Conservation (phyloP, 2,113 vertebrate species). For the Agapornis roseicollis region DNA sequence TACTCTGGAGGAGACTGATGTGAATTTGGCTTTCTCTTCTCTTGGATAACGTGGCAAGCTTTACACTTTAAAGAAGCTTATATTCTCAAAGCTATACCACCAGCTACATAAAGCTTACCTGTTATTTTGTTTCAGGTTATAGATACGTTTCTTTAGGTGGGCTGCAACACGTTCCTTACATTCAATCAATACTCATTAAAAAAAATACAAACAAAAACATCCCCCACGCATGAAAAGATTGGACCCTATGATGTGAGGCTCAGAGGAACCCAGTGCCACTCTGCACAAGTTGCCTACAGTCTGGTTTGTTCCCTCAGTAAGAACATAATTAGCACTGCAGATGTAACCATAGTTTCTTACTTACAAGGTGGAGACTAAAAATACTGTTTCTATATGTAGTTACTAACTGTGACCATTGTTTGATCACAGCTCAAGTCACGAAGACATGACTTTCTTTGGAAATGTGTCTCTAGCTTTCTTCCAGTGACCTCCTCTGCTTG, state of each 20-base stretch:
- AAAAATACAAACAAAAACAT: neutral
- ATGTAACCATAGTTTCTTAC: neutral
- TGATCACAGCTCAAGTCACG: neutral
- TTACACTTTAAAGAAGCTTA: neutral
- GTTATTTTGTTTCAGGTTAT: fast-evolving
- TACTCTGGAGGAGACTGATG: neutral
- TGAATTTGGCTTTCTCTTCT: neutral
- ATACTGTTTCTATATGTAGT: neutral
- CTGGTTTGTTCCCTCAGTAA: fast-evolving
- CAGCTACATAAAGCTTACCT: neutral
- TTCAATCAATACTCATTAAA: neutral
- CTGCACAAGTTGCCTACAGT: neutral
- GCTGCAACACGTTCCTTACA: neutral
- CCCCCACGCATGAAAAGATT: fast-evolving
- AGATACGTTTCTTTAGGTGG: neutral
- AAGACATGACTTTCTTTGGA: neutral
- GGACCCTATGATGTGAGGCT: neutral
- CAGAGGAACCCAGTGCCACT: neutral
- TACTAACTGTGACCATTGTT: neutral
- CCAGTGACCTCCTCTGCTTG: neutral
- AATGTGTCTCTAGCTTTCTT: neutral
- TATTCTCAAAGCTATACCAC: fast-evolving
- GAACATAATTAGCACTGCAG: neutral
- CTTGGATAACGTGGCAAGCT: neutral
- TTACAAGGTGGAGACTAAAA: neutral